Percentiles rank a stretch among this genome's conserved stretches.
phyloP scores from a whole-genome alignment of 2,888 invertebrate species.

The Oasisia sp. region DNA sequence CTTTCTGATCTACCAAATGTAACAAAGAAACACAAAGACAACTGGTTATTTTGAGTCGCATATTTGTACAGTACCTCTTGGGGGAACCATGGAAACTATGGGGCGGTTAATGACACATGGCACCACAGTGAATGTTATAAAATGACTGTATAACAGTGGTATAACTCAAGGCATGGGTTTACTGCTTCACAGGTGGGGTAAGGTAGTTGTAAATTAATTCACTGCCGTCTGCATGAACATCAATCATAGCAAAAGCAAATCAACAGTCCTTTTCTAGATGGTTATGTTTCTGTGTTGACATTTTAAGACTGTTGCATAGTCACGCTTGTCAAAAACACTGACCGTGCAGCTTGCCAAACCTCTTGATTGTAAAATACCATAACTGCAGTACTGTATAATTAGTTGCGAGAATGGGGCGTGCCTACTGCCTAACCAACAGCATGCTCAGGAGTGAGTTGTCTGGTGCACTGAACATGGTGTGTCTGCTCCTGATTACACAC shows the following conservation, averaged over 20 bases:
- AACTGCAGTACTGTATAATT: background rate
- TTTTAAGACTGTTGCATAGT: background rate
- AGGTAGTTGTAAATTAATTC: background rate
- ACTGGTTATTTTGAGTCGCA: too few species aligned
- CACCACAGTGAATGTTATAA: too few species aligned
- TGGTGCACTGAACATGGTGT: background rate
- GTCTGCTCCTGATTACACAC: background rate
- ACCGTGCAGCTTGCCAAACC: too few species aligned
- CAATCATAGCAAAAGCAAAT: background rate
- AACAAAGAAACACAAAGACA: too few species aligned
- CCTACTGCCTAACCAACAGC: background rate
- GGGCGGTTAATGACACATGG: too few species aligned
- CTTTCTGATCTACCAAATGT: too few species aligned
- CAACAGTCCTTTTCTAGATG: too few species aligned
- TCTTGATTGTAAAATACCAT: background rate
- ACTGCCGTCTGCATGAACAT: background rate
- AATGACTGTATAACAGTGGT: too few species aligned
- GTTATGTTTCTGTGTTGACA: background rate
- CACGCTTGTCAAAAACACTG: background rate
- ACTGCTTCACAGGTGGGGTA: too few species aligned
- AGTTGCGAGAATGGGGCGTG: background rate
- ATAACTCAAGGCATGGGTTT: too few species aligned
- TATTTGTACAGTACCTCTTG: too few species aligned
- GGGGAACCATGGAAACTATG: too few species aligned
- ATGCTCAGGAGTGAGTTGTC: background rate